Conservation (phyloP, 2,888 invertebrate genomes). For the Tetranychus truncatus region DNA sequence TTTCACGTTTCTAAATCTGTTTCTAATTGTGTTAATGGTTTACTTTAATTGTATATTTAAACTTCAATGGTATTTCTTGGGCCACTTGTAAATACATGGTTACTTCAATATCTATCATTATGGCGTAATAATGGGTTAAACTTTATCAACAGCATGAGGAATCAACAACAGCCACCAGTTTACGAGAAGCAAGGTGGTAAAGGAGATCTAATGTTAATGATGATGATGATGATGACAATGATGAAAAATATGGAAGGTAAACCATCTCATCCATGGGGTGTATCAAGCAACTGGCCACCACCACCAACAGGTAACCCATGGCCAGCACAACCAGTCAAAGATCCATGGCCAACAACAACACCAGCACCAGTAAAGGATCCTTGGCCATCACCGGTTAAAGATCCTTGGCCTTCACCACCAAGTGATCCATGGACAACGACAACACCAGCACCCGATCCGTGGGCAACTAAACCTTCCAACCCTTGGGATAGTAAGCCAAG, state of each 20-base stretch:
- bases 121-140: not conserved
- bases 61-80: not conserved
- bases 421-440: not conserved
- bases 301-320: not conserved
- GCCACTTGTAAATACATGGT: not conserved
- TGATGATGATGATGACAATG: not conserved
- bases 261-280: not conserved
- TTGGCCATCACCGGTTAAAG: not conserved
- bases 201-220: not conserved
- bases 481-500: not conserved
- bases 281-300: not conserved
- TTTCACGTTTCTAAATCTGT: not conserved
- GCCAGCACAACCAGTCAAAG: not conserved
- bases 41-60: not conserved
- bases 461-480: not conserved
- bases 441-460: not conserved
- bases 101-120: not conserved
- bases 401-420: not conserved
- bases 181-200: not conserved
- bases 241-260: not conserved
- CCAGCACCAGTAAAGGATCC: slow-evolving; percentile 4
- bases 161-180: not conserved
- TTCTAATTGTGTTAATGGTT: not conserved
- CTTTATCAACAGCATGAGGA: not conserved
- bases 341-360: slow-evolving; percentile 1